These are phyloP conservation scores for Syndactyla subalaris DNA, from an alignment of 2,797 vertebrate genomes.

Conservation along the genomic window DNA sequence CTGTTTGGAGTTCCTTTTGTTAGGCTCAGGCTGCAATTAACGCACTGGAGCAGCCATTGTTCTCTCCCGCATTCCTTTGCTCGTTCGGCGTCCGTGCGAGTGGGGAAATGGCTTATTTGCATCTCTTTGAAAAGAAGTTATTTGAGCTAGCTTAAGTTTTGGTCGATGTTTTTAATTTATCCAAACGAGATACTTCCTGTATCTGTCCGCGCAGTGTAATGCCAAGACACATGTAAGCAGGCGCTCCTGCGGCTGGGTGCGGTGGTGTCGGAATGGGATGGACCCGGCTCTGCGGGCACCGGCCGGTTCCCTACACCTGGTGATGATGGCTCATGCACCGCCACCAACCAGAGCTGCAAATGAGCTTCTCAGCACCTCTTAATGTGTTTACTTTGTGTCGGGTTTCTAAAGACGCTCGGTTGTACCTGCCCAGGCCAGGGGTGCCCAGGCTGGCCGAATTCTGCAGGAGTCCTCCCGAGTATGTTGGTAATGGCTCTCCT, in stretches of 20 bases:
- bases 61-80: constrained; percentile 40
- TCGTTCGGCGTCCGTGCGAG: background rate
- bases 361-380: background rate
- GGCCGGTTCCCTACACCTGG: fast-evolving
- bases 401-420: background rate
- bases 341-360: background rate
- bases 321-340: background rate
- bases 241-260: fast-evolving
- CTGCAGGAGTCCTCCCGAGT: fast-evolving
- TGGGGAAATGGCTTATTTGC: background rate
- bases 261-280: background rate
- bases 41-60: constrained; percentile 53
- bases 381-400: background rate
- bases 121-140: background rate
- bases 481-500: background rate
- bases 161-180: background rate
- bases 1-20: constrained; percentile 64
- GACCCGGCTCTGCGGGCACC: background rate
- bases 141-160: background rate
- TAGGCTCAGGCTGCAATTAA: constrained; percentile 25
- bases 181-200: background rate
- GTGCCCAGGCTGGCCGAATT: background rate
- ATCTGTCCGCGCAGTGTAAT: background rate
- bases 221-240: background rate
- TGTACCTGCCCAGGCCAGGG: background rate